These are phyloP conservation scores for Dasyprocta punctata DNA, from an alignment of 2,113 vertebrate species.

Conservation along the genomic window DNA sequence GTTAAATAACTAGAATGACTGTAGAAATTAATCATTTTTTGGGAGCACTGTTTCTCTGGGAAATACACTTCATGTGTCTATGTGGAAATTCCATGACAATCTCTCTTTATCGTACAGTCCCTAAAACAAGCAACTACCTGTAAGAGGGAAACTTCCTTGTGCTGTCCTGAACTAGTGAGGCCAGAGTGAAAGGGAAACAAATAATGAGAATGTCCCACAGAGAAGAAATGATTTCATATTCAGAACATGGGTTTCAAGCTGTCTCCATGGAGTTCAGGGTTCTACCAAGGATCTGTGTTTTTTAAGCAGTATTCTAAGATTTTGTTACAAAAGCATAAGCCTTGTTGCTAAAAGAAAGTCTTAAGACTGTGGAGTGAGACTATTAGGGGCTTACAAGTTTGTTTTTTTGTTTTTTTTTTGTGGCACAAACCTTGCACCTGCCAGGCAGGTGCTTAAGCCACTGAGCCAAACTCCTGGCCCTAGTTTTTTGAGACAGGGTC, in stretches of 20 bases:
- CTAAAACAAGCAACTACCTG: not conserved
- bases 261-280: not conserved
- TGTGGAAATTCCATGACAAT: not conserved
- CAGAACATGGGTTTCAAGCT: not conserved
- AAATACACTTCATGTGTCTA: not conserved
- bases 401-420: no score
- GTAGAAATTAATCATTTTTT: not conserved
- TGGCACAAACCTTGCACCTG: no score
- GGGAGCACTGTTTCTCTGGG: not conserved
- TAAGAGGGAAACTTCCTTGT: not conserved
- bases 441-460: no score
- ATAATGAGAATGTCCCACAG: not conserved
- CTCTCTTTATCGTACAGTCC: not conserved
- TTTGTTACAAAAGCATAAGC: not conserved
- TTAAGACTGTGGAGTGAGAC: not conserved
- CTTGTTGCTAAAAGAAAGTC: not conserved
- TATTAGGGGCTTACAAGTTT: not conserved
- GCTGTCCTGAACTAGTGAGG: not conserved
- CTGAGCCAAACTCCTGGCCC: no score
- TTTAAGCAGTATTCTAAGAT: not conserved
- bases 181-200: not conserved
- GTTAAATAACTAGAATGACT: not conserved
- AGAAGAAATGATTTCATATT: not conserved
- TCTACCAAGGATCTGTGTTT: not conserved
- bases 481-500: no score